Base-by-base conservation (phyloP, 2,888 invertebrate genomes). In the Cheilosia impressa region DNA sequence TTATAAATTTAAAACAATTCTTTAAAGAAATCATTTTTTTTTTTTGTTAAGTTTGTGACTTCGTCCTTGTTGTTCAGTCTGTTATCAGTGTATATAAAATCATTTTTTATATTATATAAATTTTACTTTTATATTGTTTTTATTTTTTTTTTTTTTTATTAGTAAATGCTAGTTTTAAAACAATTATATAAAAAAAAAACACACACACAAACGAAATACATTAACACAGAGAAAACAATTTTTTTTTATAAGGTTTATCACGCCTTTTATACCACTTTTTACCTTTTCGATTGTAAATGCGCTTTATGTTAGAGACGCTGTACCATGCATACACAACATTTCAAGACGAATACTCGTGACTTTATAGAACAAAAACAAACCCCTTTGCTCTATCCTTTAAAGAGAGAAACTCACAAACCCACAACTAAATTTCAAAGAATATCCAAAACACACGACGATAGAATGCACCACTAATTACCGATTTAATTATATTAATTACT, bases 41-140 rank as follows among this genome's bases (percentile, higher is more conserved):
- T 77, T 84, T 85, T 81, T 85, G 85, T 85, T 85, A 85, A 81
- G 85, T 85, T 85, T 85, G 85, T 85, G 68, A 72, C 75, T 81
- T 85, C 72, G 77, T 85, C 80, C 81, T 85, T 85, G 85, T 81
- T 85, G 81, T 85, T 85, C 80, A 81, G 62, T 81, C 76, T 85
- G 81, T 85, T 85, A 81, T 77, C 60, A 72, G 81, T 80, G 83
- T 75, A 65, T 75, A 65, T 63, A 73, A 87, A 79, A 71, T 72
- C 73, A 73, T 84, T 84, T 73, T 83, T 76, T 60, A 72, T 80
- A 65, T 47, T 19, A 47, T 63, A 52, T 69, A 31, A 50, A 63
- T 57, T 47, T 57, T 63, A 69, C 69, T 53, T 60, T 62, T 55
- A 22, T 66, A 63, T 60, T 47, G 38, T 62, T 55, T 31, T 53